Evolutionary conservation across 2,797 vertebrate species (phyloP), one percentile per base, ranked within the genome.

Genomic region (Lateolabrax maculatus): DNA sequence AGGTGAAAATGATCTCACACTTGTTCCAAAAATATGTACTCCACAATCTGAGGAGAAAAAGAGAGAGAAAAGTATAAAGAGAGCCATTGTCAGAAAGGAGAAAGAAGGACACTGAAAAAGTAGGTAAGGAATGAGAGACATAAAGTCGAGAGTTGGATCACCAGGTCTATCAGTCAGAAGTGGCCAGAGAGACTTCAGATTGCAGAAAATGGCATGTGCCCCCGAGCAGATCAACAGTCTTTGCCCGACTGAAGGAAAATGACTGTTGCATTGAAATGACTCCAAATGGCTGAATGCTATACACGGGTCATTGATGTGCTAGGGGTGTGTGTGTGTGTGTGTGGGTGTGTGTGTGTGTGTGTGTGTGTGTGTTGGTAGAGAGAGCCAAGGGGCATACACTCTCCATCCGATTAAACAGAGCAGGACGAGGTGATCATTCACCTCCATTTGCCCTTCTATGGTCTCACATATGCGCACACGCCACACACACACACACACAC

Each of bases 361-460:
- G 51, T 31, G 68, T 52, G 69, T 55, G 37, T 43, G 43, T 10
- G 37, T n/a, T 51, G 39, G 21, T 27, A n/a, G 39, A 76, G 48
- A 56, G 68, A 61, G 74, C 25, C 10, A 53, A 86, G 52, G 66
- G 82, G 92, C 84, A 52, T 56, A 64, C 46, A 60, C 75, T 75
- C 81, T 86, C 79, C 71, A 79, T 80, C 80, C 63, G 78, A 90
- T 90, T 91, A 88, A 87, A 90, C 81, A 87, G 84, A 88, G 82
- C 88, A 86, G 44, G 67, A 86, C 62, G 15, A 83, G 46, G 79
- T 83, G 76, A 91, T 90, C 81, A 76, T 71, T 91, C 90, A 86
- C 88, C 89, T 91, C 81, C 77, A 91, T 74, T 86, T 88, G 88
- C 80, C 86, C 83, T 85, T 84, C 76, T 70, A 63, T 84, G 63